Base-by-base conservation (phyloP, 2,888 invertebrate species). In the Neoitamus cyanurus region DNA sequence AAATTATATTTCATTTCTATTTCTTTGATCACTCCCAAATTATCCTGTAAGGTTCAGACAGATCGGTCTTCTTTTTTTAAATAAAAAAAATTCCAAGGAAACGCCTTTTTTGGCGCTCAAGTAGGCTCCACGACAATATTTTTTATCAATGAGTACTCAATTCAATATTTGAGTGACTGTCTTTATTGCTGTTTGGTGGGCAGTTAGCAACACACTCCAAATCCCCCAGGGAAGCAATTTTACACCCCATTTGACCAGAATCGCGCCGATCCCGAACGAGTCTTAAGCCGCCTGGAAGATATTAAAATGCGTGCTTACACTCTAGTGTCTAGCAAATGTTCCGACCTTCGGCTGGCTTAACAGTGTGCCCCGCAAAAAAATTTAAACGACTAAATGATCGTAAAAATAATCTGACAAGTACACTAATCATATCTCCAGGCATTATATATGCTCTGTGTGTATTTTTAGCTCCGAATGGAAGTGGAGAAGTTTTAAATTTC, bases 361-460 rank as follows among this genome's bases (percentile, higher is more conserved):
- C 15, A 58, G 6, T 58, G 6, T 58, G 7, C 58, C 9, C 3
- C 11, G 3, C 6, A 15, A 58, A 58, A 58, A 58, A 58, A 58
- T 58, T 58, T 0, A 58, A 58, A 58, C 58, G 25, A 58, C 58
- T 58, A 58, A 58, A 58, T 58, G 58, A 58, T 58, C 58, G 58
- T 58, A 58, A 58, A 58, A 58, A 58, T 58, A 58, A 58, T 58
- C 58, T 25, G 58, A 58, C 58, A 58, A 58, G 58, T 58, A 58
- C 58, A 58, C 58, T 25, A 58, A 58, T 58, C 58, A 58, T 58
- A 58, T 58, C 58, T 58, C 25, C 25, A 20, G 20, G 58, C 11
- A 58, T 58, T 58, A 58, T 58, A 58, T 9, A 58, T 25, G 58
- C 58, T 58, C 25, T 58, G 25, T 7, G 20, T 20, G 58, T 58